A percentile compares a stretch with the other conserved stretches of the same genome.
Evolutionary conservation across 2,888 invertebrate genomes (phyloP).

Genomic region (Shargacucullia verbasci): DNA sequence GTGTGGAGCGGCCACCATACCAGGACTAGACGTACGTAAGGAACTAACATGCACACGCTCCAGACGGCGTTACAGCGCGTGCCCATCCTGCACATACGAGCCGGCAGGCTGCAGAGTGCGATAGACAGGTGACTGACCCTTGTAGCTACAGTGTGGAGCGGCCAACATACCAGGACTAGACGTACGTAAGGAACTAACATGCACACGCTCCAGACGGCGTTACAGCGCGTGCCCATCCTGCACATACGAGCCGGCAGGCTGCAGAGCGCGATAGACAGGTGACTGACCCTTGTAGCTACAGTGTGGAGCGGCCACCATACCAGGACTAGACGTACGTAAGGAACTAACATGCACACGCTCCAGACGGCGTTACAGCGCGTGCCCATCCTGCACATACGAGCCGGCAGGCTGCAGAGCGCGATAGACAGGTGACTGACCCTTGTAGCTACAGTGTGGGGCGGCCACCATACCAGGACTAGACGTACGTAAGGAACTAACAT

Average conservation of each 20-base stretch:
- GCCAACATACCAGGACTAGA: too few species aligned
- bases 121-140: constrained; percentile 89
- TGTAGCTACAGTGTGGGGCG: too few species aligned
- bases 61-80: constrained; percentile 97
- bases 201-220: constrained; percentile 95
- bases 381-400: constrained; percentile 94
- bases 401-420: constrained; percentile 92
- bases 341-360: constrained; percentile 94
- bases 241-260: constrained; percentile 94
- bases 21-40: too few species aligned
- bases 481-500: too few species aligned
- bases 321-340: too few species aligned
- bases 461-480: too few species aligned
- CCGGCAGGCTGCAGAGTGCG: constrained; percentile 92
- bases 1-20: too few species aligned
- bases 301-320: too few species aligned
- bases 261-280: constrained; percentile 92
- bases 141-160: too few species aligned
- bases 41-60: constrained; percentile 94
- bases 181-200: too few species aligned
- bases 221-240: constrained; percentile 95
- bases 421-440: constrained; percentile 89
- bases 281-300: not conserved
- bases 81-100: constrained; percentile 94
- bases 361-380: constrained; percentile 97